Evolutionary conservation across 1,140 invertebrate genomes (phyloP), one percentile per base, ranked within the genome.

Genomic region (Diorhabda sublineata): DNA sequence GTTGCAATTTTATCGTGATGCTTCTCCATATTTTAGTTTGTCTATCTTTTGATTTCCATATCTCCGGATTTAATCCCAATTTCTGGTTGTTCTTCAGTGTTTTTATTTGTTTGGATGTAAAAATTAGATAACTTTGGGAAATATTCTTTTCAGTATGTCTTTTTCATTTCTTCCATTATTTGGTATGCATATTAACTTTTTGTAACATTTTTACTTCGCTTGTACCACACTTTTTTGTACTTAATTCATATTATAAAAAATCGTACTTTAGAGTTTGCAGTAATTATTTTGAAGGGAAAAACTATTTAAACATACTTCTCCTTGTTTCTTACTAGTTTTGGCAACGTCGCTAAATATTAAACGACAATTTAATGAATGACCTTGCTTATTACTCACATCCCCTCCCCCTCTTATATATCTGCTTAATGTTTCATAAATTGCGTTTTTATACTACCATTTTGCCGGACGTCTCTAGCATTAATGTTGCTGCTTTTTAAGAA

Each of bases 321-420:
- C 2, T 52, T 52, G 2, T 52, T 52, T 52, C 6, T n/a, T 52
- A 52, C 0, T 4, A n/a, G 4, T 2, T 52, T n/a, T n/a, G 47
- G 47, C 47, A 52, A 52, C 47, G 2, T n/a, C 47, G 47, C 47
- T n/a, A 6, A n/a, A 6, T 6, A 52, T n/a, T 52, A 6, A n/a
- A n/a, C 47, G 47, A 52, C 47, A 6, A n/a, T 52, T 52, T 52
- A 52, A 52, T 52, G 47, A 52, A 52, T 52, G 47, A 52, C 47
- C 47, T 52, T 52, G 47, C 47, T 52, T 52, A 52, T 52, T 52
- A 52, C 47, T 52, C n/a, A 52, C 47, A 52, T 52, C 47, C 47
- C 47, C 47, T 52, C 47, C 47, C n/a, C 47, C 47, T 52, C 47
- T n/a, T n/a, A n/a, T n/a, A n/a, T 8, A 52, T 26, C 26, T 52